These are phyloP conservation scores for Apodemus agrarius DNA, from an alignment of 2,797 vertebrate genomes.

Conservation along the genomic window DNA sequence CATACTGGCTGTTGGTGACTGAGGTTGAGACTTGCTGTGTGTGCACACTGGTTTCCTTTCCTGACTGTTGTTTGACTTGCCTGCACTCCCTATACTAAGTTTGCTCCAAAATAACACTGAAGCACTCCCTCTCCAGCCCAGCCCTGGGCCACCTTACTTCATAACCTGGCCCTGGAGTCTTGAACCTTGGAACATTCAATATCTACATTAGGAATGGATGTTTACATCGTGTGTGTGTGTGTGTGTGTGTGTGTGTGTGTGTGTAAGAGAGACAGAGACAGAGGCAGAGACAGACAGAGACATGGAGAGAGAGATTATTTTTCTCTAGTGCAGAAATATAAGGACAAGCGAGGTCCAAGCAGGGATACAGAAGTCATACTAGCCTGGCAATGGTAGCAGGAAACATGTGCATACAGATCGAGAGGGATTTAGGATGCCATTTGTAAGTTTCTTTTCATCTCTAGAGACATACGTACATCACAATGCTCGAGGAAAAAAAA, in stretches of 20 bases:
- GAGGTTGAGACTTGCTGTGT: neutral
- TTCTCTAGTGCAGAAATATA: neutral
- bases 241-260: neutral
- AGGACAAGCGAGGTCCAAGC: neutral
- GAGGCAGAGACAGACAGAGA: neutral
- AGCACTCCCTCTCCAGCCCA: neutral
- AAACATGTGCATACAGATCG: neutral
- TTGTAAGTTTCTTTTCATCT: neutral
- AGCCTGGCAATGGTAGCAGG: neutral
- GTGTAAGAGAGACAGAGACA: neutral
- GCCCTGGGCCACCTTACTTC: no score
- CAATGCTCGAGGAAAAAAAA: neutral
- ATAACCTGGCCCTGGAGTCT: neutral
- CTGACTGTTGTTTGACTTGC: neutral
- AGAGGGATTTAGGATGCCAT: neutral
- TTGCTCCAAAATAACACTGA: neutral
- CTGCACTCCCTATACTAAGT: neutral
- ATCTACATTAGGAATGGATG: neutral
- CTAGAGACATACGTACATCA: neutral
- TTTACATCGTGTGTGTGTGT: neutral
- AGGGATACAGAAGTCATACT: neutral
- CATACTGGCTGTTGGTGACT: neutral
- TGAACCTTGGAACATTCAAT: neutral
- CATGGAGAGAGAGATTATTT: neutral
- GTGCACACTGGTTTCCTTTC: neutral